Evolutionary conservation across 2,113 vertebrate species (phyloP).

Genomic region (Phaetusa simplex): DNA sequence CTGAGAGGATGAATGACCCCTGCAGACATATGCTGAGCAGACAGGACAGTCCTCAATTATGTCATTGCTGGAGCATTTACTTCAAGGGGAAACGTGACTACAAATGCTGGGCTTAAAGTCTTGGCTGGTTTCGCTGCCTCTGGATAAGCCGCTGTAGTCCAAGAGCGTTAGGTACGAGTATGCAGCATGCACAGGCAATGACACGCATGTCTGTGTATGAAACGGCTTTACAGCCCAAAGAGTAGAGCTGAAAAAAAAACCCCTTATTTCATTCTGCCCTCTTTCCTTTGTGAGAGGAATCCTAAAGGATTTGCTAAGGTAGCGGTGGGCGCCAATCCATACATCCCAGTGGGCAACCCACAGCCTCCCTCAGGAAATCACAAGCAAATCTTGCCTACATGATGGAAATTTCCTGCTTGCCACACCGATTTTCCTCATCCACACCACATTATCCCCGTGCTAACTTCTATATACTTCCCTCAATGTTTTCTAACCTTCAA

Average conservation of each 20-base stretch:
- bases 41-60: conserved; percentile 39
- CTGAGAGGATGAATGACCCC: conserved; percentile 35
- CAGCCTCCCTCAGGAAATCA: not conserved
- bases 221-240: not conserved
- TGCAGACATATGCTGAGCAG: conserved; percentile 30
- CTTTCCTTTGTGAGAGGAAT: not conserved
- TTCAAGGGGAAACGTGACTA: conserved; percentile 36
- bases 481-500: not conserved
- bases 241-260: not conserved
- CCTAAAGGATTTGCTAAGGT: conserved; percentile 17
- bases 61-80: conserved; percentile 43
- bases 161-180: not conserved
- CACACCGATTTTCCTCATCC: not conserved
- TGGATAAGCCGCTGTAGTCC: not conserved
- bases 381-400: not conserved
- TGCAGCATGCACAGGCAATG: not conserved
- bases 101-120: not conserved
- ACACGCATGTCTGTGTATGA: not conserved
- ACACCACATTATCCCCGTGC: not conserved
- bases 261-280: not conserved
- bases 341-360: not conserved
- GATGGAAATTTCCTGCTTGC: conserved; percentile 21
- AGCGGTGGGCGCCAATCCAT: not conserved
- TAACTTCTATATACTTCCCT: not conserved
- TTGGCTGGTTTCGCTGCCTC: not conserved